Base-by-base conservation (phyloP, 2,797 vertebrate genomes). In the Salmo trutta region DNA sequence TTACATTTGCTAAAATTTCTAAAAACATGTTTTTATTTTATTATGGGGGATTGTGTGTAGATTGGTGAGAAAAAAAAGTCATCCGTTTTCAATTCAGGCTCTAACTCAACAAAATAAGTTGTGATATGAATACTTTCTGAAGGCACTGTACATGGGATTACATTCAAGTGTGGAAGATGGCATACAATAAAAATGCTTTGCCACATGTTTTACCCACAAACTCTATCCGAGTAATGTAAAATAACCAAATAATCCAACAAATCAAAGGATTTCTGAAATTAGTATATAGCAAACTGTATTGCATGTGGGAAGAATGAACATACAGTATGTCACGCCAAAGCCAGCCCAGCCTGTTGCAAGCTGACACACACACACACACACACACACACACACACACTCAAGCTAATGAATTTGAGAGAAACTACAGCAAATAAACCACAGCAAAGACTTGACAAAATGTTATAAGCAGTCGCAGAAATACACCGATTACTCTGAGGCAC, bases 391-490 rank as follows among this genome's bases (percentile, higher is more conserved):
- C n/a, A 62, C n/a, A 62, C 59, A 62, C 51, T n/a, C 56, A 83
- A 73, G 77, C 83, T 85, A 74, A 82, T 81, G 89, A 80, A 83
- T 84, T 87, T 77, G 83, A 33, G 33, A 67, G 54, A 29, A 81
- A 82, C 86, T 88, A 82, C 89, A 89, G 83, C 86, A 89, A 90
- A 88, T 84, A 88, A 90, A 91, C 89, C 89, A 90, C 87, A 90
- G 86, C 81, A 91, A 91, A 91, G 85, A 87, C 88, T 88, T 80
- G 82, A 88, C 51, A 16, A 92, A 89, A 91, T 89, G 85, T 91
- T 89, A 86, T 66, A 87, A 84, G 88, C 84, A 84, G 79, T 83
- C 83, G 69, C 81, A 90, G 83, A 83, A 86, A 90, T 82, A 85
- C 78, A 87, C 75, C 87, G 91, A 87, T 84, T 87, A 91, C 82